These are phyloP conservation scores for Papilio polytes DNA, from an alignment of 1,140 invertebrate genomes.

Conservation along the genomic window DNA sequence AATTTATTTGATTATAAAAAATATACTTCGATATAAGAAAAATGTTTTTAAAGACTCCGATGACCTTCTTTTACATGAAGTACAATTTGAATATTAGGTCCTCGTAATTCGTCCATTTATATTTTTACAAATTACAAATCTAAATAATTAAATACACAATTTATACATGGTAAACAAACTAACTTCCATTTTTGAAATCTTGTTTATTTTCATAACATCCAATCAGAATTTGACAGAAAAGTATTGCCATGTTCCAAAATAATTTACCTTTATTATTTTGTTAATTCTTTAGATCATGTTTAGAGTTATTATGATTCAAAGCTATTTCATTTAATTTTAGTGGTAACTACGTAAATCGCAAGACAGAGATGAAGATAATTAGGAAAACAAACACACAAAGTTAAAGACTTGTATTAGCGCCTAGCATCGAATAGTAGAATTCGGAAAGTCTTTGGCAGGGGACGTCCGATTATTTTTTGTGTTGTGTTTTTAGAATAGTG, in stretches of 20 bases:
- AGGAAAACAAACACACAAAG: too few species aligned
- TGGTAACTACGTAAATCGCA: too few species aligned
- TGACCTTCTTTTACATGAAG: slow-evolving; percentile 76
- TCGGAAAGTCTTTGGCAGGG: too few species aligned
- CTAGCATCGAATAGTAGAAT: too few species aligned
- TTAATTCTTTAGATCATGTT: neutral
- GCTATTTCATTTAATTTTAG: too few species aligned
- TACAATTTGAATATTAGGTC: slow-evolving; percentile 76
- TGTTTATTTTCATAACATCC: neutral
- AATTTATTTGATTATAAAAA: slow-evolving; percentile 46
- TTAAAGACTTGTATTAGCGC: too few species aligned
- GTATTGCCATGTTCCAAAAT: neutral
- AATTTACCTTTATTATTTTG: neutral
- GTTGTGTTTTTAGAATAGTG: too few species aligned
- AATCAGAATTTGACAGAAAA: neutral
- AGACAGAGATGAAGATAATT: too few species aligned
- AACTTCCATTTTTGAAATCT: slow-evolving; percentile 48
- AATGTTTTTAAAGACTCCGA: slow-evolving; percentile 7
- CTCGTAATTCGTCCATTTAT: slow-evolving; percentile 76
- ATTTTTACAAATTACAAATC: slow-evolving; percentile 42
- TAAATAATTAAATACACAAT: slow-evolving; percentile 28
- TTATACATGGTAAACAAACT: slow-evolving; percentile 41
- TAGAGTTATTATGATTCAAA: too few species aligned
- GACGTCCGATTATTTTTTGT: too few species aligned
- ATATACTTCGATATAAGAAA: slow-evolving; percentile 1